Percentiles rank a stretch among this genome's conserved stretches.
These are phyloP conservation scores for Enteromius afrohamiltoni DNA, from an alignment of 2,797 vertebrate species.

Conservation along the genomic window DNA sequence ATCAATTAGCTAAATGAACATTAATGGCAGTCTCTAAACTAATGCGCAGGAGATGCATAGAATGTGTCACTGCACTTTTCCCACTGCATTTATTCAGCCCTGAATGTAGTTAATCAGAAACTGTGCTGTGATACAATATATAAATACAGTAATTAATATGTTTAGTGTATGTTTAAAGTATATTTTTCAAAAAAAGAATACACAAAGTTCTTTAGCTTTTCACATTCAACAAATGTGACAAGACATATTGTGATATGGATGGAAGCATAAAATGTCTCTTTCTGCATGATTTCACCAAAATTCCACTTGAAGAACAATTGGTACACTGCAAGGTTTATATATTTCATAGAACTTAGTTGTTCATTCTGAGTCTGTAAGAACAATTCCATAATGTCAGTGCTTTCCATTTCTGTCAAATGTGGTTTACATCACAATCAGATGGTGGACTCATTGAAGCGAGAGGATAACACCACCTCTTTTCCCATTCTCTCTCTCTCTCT, in stretches of 20 bases:
- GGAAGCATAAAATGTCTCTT: neutral
- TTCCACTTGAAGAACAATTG: neutral
- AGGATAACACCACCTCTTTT: constrained; percentile 31
- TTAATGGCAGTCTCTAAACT: constrained; percentile 7
- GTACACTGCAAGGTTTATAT: constrained; percentile 4
- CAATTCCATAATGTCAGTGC: constrained; percentile 37
- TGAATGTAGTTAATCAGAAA: neutral
- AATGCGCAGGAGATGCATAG: neutral
- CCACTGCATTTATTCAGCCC: neutral
- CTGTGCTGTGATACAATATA: constrained; percentile 1
- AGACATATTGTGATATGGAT: neutral
- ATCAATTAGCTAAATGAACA: constrained; percentile 27
- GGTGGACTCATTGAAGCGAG: constrained; percentile 23
- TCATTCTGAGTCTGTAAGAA: constrained; percentile 26
- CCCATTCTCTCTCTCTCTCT: constrained; percentile 4
- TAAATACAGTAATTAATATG: constrained; percentile 1
- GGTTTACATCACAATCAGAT: constrained; percentile 50
- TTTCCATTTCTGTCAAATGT: constrained; percentile 47
- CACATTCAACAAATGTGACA: neutral
- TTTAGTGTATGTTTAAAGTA: neutral
- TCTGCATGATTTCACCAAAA: constrained; percentile 18
- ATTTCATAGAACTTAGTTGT: constrained; percentile 35
- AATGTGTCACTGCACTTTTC: neutral
- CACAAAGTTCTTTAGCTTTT: neutral
- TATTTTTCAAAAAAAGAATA: neutral